phyloP scores from a whole-genome alignment of 2,888 invertebrate species.

The Dynastes maya region DNA sequence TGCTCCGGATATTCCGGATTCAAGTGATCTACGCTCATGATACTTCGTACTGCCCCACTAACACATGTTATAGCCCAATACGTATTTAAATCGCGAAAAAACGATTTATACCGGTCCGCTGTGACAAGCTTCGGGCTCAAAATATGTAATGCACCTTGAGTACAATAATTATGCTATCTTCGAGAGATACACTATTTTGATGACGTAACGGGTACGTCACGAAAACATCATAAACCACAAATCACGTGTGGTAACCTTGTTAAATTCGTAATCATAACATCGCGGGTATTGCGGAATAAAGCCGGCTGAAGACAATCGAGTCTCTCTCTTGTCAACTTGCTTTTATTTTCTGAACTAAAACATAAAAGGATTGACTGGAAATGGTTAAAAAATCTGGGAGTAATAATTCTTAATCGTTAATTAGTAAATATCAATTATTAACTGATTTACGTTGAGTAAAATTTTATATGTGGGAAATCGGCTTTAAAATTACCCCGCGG shows the following conservation, averaged over 20 bases:
- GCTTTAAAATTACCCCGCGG: no score
- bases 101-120: background rate
- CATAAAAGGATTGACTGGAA: no score
- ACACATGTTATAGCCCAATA: background rate
- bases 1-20: slow-evolving; percentile 80
- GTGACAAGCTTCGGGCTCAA: background rate
- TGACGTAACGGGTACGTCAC: slow-evolving; percentile 43
- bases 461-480: no score
- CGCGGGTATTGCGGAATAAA: no score
- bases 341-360: no score
- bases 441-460: no score
- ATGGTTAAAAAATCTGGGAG: no score
- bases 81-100: slow-evolving; percentile 15
- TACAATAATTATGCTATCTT: slow-evolving; percentile 15
- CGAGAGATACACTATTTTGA: background rate
- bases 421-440: no score
- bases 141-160: background rate
- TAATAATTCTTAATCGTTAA: no score
- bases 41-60: background rate
- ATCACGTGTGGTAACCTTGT: slow-evolving; percentile 1
- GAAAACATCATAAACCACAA: slow-evolving; percentile 19
- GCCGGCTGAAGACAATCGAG: background rate
- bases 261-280: background rate
- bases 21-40: slow-evolving; percentile 28
- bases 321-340: no score